A percentile compares a stretch with the other conserved stretches of the same genome.
Conservation (phyloP, 2,888 invertebrate genomes). For the Adelognathus sp. region DNA sequence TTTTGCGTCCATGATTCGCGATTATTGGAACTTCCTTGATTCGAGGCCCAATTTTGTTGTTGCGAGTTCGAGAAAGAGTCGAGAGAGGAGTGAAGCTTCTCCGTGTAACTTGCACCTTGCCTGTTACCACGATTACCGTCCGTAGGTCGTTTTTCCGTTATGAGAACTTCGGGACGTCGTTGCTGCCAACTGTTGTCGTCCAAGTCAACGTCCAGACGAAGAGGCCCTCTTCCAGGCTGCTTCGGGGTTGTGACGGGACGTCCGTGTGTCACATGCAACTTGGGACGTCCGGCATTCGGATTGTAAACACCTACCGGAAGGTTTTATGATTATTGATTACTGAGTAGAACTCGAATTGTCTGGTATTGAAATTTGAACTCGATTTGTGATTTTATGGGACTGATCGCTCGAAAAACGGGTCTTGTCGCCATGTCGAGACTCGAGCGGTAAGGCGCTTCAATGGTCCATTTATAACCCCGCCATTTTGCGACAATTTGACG, state of each 20-base stretch:
- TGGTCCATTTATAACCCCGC: too few relatives aligned
- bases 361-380: too few relatives aligned
- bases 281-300: constrained; percentile 37
- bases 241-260: background rate
- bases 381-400: too few relatives aligned
- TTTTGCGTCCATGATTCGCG: constrained; percentile 47
- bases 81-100: background rate
- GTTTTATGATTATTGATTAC: background rate
- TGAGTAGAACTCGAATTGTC: too few relatives aligned
- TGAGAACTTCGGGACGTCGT: constrained; percentile 61
- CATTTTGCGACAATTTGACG: too few relatives aligned
- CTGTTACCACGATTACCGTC: constrained; percentile 37
- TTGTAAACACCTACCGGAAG: constrained; percentile 47
- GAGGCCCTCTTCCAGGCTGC: constrained; percentile 39
- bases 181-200: constrained; percentile 50
- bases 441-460: too few relatives aligned
- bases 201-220: constrained; percentile 55
- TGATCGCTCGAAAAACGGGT: too few relatives aligned
- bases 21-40: constrained; percentile 17
- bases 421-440: too few relatives aligned
- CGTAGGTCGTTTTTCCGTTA: constrained; percentile 45
- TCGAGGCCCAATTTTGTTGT: constrained; percentile 24
- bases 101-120: constrained; percentile 25
- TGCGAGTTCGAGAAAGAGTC: background rate
- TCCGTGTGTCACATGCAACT: constrained; percentile 41